These are phyloP conservation scores for Bimastos eiseni DNA, from an alignment of 2,888 invertebrate genomes.

Conservation along the genomic window DNA sequence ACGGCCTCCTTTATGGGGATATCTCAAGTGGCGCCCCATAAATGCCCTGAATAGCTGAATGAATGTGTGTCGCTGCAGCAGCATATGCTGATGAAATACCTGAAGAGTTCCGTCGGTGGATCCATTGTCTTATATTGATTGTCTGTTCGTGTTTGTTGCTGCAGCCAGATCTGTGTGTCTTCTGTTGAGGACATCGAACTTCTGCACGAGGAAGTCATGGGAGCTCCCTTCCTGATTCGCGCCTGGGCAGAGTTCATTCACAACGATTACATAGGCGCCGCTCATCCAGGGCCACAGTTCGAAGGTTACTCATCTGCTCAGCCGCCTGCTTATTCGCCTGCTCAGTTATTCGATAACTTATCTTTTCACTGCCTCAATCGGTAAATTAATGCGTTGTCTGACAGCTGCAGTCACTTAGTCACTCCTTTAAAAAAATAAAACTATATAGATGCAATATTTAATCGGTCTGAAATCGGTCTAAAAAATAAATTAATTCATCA, in stretches of 20 bases:
- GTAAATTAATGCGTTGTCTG: not conserved
- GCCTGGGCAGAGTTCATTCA: constrained; percentile 33
- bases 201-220: constrained; percentile 36
- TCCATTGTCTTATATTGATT: not conserved
- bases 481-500: not conserved
- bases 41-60: too few species aligned
- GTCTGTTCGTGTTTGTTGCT: not conserved
- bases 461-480: not conserved
- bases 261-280: constrained; percentile 36
- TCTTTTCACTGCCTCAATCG: not conserved
- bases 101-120: not conserved
- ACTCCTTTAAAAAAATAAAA: not conserved
- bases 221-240: constrained; percentile 29
- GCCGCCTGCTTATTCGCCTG: not conserved
- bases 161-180: constrained; percentile 33
- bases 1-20: too few species aligned
- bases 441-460: too few species aligned
- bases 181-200: constrained; percentile 35
- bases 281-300: constrained; percentile 33
- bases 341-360: not conserved
- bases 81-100: not conserved
- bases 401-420: not conserved
- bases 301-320: too few species aligned
- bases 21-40: too few species aligned
- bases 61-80: too few species aligned